Base-by-base conservation (phyloP, 2,113 vertebrate genomes). In the Sinosuthora webbiana region DNA sequence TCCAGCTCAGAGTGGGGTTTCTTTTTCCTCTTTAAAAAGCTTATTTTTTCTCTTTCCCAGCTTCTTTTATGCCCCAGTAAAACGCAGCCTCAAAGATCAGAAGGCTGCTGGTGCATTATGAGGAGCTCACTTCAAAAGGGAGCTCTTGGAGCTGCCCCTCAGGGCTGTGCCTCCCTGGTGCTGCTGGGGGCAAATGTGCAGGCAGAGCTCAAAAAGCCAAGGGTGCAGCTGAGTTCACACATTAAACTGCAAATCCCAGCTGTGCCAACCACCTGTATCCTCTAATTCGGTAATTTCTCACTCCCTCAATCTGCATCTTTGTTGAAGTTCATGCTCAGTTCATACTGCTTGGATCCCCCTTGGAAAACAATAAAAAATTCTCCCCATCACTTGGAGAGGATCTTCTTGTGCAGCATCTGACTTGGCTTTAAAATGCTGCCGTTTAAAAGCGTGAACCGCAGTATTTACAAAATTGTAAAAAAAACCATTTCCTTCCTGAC, bases 71-170 rank as follows among this genome's bases (percentile, higher is more conserved):
- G 59, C 83, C 77, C 45, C 59, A 15, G 55, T 67, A 85, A 85
- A 95, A 60, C 39, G 76, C 62, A 89, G 22, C 90, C 94, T 84
- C 92, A 84, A 84, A 91, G 89, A 87, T 31, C 31, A 75, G 39
- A 56, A 63, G 69, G 35, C 49, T 94, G 75, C 74, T 67, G 19
- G 65, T 79, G 20, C 62, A 55, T 91, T 94, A 84, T 60, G 84
- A 71, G 7, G 0, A 20, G 27, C 25, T 94, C 64, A 59, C 92
- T 97, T 96, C 90, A 96, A 87, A 87, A 97, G 78, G 39, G 45
- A 75, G 17, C 39, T 87, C 84, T 41, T 75, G 60, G 67, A 87
- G 47, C 44, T 27, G 44, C 74, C 82, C 93, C 65, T 60, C 31
- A 13, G 62, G 86, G 76, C 64, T 81, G 37, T 53, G 83, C 30